Percentiles rank a stretch among this genome's conserved stretches.
Evolutionary conservation across 2,797 vertebrate genomes (phyloP).

Genomic region (Parambassis ranga): DNA sequence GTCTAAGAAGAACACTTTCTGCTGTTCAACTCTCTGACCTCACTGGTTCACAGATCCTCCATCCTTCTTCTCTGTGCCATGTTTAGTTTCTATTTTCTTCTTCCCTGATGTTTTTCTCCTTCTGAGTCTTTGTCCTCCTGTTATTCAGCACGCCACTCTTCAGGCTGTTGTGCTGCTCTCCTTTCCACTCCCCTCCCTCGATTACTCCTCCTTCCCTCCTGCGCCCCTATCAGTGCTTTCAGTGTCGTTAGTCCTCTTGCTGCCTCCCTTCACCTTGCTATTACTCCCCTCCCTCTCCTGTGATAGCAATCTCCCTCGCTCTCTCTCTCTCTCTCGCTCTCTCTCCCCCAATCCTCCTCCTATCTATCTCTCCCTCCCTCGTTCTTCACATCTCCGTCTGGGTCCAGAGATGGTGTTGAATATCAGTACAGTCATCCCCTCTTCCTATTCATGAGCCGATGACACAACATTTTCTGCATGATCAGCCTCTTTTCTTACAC

Average conservation of each 20-base stretch:
- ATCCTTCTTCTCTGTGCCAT: neutral
- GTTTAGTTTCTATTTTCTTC: neutral
- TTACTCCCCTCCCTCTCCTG: slow-evolving; percentile 63
- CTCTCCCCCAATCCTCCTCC: slow-evolving; percentile 3
- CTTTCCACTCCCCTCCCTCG: slow-evolving; percentile 50
- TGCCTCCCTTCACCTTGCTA: slow-evolving; percentile 71
- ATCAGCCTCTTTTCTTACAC: slow-evolving; percentile 39
- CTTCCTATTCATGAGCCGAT: slow-evolving; percentile 22
- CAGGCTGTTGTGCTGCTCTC: slow-evolving; percentile 44
- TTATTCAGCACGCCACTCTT: slow-evolving; percentile 42
- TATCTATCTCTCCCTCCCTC: slow-evolving; percentile 17
- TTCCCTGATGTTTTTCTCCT: slow-evolving; percentile 9
- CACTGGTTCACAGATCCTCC: neutral
- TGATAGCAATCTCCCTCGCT: slow-evolving; percentile 49
- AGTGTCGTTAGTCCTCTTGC: slow-evolving; percentile 49
- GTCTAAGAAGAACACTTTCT: slow-evolving; percentile 17
- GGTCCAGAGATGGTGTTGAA: slow-evolving; percentile 47
- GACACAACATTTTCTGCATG: slow-evolving; percentile 52
- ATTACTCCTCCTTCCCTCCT: slow-evolving; percentile 58
- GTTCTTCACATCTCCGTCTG: slow-evolving; percentile 18
- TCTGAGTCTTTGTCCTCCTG: slow-evolving; percentile 31
- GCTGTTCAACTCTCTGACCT: slow-evolving; percentile 18
- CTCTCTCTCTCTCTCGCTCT: too few species aligned
- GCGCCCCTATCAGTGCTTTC: slow-evolving; percentile 63
- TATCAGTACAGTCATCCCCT: slow-evolving; percentile 19